Base-by-base conservation (phyloP, 1,140 invertebrate species). In the Drosophila ercepeae region DNA sequence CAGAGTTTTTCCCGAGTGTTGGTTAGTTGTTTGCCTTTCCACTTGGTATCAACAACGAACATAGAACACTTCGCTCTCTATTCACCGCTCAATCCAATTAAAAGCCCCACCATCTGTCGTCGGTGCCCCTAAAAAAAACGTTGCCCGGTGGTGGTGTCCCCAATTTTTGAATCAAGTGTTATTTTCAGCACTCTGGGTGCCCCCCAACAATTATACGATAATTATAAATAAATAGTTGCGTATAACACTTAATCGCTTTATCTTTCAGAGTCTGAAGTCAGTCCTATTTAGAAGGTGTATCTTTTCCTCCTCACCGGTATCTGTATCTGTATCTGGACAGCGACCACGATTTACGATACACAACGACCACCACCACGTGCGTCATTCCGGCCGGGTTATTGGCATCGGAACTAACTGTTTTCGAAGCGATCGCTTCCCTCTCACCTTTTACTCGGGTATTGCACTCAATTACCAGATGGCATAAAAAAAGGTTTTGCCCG, bases 341-440 rank as follows among this genome's bases (percentile, higher is more conserved):
- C 16, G 61, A 34, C 48, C 27, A 68, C 52, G 60, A 68, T 68
- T 68, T 68, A 67, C 39, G 46, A 67, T 23, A 11, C 25, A 48
- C 48, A 39, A 23, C n/a, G n/a, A n/a, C n/a, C n/a, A n/a, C n/a
- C n/a, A n/a, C n/a, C n/a, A n/a, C 8, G 45, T 59, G 64, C 53
- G 68, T 71, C 68, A 71, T 58, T 42, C 21, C 21, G 36, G 36
- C 51, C 59, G 64, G 82, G 81, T 84, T 84, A 73, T 84, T 84
- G 81, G 46, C 81, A 81, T 84, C 76, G 81, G 67, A 76, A 73
- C 76, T 84, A 88, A 84, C 81, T 84, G 82, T 84, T 84, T 67
- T 63, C 61, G 41, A 49, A 53, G 55, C 61, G 67, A 54, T 59
- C 70, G 52, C 65, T 53, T 72, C 46, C 64, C 61, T 21, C 64